phyloP scores from a whole-genome alignment of 1,140 invertebrate species.

The Reticulitermes speratus region DNA sequence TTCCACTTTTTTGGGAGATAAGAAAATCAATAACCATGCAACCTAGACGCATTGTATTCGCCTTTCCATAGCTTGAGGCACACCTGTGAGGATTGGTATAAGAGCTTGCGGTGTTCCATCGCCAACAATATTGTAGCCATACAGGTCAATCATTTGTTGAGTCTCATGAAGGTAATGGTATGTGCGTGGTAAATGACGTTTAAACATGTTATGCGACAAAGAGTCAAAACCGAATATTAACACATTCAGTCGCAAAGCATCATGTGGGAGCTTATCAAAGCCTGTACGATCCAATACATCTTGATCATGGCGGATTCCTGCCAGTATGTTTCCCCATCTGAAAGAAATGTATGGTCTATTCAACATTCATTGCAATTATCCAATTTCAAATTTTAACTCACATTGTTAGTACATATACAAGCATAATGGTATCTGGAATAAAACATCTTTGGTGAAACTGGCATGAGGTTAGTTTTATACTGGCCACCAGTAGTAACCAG shows the following conservation, averaged over 20 bases:
- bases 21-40: too few species aligned
- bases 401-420: not conserved
- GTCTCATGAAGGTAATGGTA: constrained; percentile 71
- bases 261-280: constrained; percentile 54
- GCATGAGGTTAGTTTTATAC: too few species aligned
- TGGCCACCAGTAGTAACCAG: too few species aligned
- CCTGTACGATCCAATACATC: constrained; percentile 46
- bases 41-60: too few species aligned
- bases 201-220: constrained; percentile 81
- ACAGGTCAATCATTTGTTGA: constrained; percentile 67
- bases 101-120: constrained; percentile 93
- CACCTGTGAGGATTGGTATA: constrained; percentile 84
- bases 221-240: constrained; percentile 92
- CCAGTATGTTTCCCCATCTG: constrained; percentile 59
- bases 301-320: constrained; percentile 55
- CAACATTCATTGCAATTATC: constrained; percentile 31
- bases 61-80: not conserved
- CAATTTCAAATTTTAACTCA: constrained; percentile 27
- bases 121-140: constrained; percentile 90
- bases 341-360: not conserved
- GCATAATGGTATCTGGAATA: too few species aligned
- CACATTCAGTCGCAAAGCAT: constrained; percentile 67
- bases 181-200: constrained; percentile 79
- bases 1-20: too few species aligned
- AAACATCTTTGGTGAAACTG: too few species aligned